Conservation (phyloP, 2,113 vertebrate genomes). For the Gobio gobio region DNA sequence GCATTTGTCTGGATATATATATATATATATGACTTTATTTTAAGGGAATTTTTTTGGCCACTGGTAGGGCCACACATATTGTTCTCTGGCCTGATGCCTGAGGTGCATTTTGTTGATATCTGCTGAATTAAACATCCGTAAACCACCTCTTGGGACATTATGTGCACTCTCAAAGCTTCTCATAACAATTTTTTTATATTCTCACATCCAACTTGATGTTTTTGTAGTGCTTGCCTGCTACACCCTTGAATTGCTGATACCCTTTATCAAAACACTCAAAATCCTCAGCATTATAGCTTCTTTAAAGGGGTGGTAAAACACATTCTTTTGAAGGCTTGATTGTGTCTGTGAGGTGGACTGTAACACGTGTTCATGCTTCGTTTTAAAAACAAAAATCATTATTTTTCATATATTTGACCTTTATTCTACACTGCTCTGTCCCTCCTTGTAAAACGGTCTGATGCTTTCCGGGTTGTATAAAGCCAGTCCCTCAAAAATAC, state of each 20-base stretch:
- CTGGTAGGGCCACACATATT: neutral
- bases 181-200: neutral
- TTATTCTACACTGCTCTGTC: no score
- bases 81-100: neutral
- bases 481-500: no score
- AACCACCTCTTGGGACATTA: neutral
- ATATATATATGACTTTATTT: neutral
- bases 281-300: constrained; percentile 22
- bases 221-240: neutral
- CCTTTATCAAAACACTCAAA: constrained; percentile 17
- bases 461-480: no score
- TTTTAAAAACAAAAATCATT: no score
- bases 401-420: no score
- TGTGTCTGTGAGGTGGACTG: no score
- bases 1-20: neutral
- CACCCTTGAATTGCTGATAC: neutral
- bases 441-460: no score
- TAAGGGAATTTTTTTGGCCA: neutral
- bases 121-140: neutral
- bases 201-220: constrained; percentile 3
- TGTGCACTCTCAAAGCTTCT: neutral
- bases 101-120: neutral
- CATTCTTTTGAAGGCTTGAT: no score
- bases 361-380: no score
- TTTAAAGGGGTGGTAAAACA: no score